Conservation (phyloP, 2,113 vertebrate genomes). For the Thermophis baileyi region DNA sequence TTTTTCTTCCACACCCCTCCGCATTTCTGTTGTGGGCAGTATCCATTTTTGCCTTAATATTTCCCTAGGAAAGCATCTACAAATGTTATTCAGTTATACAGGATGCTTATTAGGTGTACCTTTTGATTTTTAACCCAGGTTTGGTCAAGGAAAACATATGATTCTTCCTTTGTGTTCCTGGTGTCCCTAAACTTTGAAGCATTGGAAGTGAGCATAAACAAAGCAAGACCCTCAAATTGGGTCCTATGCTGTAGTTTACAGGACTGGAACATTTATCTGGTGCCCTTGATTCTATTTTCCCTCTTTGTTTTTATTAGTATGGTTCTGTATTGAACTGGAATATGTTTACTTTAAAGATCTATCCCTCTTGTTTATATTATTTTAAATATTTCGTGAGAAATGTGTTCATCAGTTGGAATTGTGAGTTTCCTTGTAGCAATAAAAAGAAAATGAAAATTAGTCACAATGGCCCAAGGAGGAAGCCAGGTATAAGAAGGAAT, state of each 20-base stretch:
- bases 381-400: background rate
- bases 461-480: background rate
- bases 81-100: background rate
- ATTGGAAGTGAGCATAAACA: background rate
- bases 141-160: background rate
- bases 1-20: too few relatives aligned
- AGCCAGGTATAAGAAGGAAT: background rate
- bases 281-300: background rate
- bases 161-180: background rate
- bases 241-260: background rate
- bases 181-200: background rate
- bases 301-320: background rate
- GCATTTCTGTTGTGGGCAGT: background rate
- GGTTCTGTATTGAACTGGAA: too few relatives aligned
- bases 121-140: background rate
- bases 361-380: background rate
- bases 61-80: background rate
- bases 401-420: background rate
- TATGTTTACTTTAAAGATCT: background rate
- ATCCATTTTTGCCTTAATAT: background rate
- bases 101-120: background rate
- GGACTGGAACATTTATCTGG: background rate
- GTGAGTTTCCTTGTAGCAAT: background rate
- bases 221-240: background rate
- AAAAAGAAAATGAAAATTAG: background rate